Percentiles rank a stretch among this genome's conserved stretches.
phyloP scores from a whole-genome alignment of 2,113 vertebrate species.

The Coptodon bakossiorum region DNA sequence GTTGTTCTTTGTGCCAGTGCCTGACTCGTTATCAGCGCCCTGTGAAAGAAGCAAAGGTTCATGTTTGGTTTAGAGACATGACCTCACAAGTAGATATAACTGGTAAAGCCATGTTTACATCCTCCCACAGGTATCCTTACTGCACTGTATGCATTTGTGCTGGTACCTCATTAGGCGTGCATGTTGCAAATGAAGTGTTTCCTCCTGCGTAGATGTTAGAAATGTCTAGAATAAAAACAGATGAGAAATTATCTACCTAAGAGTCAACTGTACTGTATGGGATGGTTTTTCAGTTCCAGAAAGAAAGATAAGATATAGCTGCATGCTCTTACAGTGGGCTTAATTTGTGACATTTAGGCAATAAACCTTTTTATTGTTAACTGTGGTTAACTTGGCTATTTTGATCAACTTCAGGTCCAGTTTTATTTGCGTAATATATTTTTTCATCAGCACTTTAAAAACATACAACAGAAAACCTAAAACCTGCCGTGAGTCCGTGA shows the following conservation, averaged over 20 bases:
- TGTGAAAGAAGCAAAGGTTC: background rate
- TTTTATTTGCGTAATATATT: background rate
- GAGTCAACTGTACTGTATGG: background rate
- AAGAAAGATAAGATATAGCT: too few relatives aligned
- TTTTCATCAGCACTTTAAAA: background rate
- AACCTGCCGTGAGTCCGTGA: rapidly evolving
- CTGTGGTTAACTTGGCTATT: background rate
- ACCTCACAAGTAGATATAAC: background rate
- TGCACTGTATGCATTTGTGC: background rate
- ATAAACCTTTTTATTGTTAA: background rate
- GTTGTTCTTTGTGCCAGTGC: background rate
- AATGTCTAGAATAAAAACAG: conserved; percentile 13
- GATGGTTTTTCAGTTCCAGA: background rate
- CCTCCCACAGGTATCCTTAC: background rate
- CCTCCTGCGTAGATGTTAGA: conserved; percentile 47
- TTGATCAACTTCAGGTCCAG: background rate
- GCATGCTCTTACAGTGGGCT: background rate
- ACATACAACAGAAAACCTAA: background rate
- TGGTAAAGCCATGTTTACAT: background rate
- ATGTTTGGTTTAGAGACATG: background rate
- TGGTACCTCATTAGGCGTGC: conserved; percentile 23
- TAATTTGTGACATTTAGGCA: background rate
- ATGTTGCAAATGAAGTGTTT: conserved; percentile 50
- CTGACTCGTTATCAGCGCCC: background rate
- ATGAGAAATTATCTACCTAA: background rate